These are phyloP conservation scores for Tricholaema leucomelas DNA, from an alignment of 2,113 vertebrate genomes.

Conservation along the genomic window DNA sequence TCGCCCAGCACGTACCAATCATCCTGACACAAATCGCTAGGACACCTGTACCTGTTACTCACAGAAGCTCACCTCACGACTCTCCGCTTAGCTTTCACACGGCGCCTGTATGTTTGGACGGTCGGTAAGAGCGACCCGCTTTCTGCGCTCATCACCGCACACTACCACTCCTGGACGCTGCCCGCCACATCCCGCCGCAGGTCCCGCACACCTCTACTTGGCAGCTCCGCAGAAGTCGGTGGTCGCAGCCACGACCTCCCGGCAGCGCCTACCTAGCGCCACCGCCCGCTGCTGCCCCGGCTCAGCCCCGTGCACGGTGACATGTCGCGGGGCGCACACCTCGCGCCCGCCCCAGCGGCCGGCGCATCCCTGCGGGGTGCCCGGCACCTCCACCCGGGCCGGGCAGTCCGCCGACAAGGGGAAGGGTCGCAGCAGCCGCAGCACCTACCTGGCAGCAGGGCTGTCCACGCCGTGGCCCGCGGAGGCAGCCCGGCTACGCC, in stretches of 20 bases:
- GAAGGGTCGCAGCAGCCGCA: not conserved
- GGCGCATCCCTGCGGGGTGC: not conserved
- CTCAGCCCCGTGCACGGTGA: not conserved
- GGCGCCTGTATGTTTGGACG: not conserved
- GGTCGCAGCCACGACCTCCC: not conserved
- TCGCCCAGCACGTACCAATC: not conserved
- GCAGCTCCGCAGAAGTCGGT: not conserved
- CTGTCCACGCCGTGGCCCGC: not conserved
- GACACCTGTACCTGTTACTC: not conserved
- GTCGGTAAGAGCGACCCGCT: not conserved
- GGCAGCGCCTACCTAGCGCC: not conserved
- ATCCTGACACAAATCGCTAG: fast-evolving
- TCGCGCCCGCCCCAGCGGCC: not conserved
- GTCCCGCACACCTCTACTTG: not conserved
- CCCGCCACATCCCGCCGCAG: not conserved
- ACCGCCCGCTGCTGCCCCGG: not conserved
- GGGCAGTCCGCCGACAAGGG: not conserved
- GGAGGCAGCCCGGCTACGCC: not conserved
- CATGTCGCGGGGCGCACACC: not conserved
- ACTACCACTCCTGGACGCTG: not conserved
- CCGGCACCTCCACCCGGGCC: not conserved
- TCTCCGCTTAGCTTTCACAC: fast-evolving
- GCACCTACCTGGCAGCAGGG: not conserved
- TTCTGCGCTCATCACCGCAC: not conserved
- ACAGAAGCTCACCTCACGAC: not conserved